A percentile compares a stretch with the other conserved stretches of the same genome.
These are phyloP conservation scores for Phoeniculus purpureus DNA, from an alignment of 2,797 vertebrate species.

Conservation along the genomic window DNA sequence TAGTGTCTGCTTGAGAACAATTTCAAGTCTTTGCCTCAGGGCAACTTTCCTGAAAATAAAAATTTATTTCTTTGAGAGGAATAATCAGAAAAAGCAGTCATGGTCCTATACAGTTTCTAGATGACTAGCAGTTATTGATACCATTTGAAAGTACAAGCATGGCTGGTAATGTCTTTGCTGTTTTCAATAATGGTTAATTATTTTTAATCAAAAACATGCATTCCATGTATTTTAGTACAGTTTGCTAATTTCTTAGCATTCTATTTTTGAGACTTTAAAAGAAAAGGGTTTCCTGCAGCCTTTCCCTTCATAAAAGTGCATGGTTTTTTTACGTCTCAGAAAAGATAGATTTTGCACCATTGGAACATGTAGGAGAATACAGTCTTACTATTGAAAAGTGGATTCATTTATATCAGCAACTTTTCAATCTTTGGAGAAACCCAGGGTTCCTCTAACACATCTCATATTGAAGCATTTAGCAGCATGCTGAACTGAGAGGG, in stretches of 20 bases:
- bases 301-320: background rate
- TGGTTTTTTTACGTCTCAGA: background rate
- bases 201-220: background rate
- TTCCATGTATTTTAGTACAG: background rate
- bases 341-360: background rate
- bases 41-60: constrained; percentile 61
- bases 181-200: background rate
- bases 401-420: background rate
- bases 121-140: background rate
- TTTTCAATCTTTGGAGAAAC: background rate
- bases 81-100: background rate
- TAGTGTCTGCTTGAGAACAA: constrained; percentile 55
- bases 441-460: background rate
- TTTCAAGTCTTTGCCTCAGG: constrained; percentile 52
- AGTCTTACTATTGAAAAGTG: background rate
- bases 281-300: background rate
- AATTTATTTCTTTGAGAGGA: constrained; percentile 42
- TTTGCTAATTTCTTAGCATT: background rate
- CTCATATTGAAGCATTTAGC: background rate
- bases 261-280: background rate
- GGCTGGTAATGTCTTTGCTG: background rate
- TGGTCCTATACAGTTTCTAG: background rate
- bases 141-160: background rate
- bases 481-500: background rate
- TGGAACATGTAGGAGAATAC: background rate